Evolutionary conservation across 1,140 invertebrate genomes (phyloP), one percentile per base, ranked within the genome.

Genomic region (Nylanderia fulva): DNA sequence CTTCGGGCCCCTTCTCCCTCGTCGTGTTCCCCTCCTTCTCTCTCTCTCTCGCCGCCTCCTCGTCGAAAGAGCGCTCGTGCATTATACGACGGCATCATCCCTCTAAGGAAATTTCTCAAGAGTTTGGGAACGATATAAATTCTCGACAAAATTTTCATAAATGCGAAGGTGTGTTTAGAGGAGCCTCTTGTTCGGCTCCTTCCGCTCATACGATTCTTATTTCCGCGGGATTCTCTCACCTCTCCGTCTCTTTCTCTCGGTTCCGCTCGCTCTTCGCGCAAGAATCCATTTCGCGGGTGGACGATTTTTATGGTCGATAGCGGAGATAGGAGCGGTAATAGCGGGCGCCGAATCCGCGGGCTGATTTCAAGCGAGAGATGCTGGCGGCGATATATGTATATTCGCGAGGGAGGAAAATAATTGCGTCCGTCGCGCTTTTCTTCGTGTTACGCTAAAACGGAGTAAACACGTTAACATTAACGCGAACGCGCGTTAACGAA

Each of bases 1-100:
- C 87, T 91, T 86, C 90, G 86, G 84, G 88, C 75, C 88, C 82
- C 87, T 85, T 84, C 87, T 85, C 87, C 84, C 90, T 91, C 60
- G n/a, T n/a, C 29, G 54, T 77, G 13, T 9, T 63, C 74, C 63
- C 74, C 66, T 54, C 71, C 27, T 7, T 18, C 48, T n/a, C 42
- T 45, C 75, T 61, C 74, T 29, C 71, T 71, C 15, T 39, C 42
- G 42, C 15, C 64, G 15, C 71, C 56, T 21, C 18, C 42, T 58
- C 54, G 64, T 74, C 87, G 29, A 77, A 74, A 72, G 27, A 68
- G 45, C n/a, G 29, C 74, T 63, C 29, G 74, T 77, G 60, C 39
- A 29, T 80, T 71, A 21, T 29, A 33, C 18, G 24, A 24, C n/a
- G 33, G 33, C 11, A 64, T 21, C 21, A 33, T 2, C 8, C 29